These are phyloP conservation scores for Myripristis murdjan DNA, from an alignment of 2,797 vertebrate genomes.

Conservation along the genomic window DNA sequence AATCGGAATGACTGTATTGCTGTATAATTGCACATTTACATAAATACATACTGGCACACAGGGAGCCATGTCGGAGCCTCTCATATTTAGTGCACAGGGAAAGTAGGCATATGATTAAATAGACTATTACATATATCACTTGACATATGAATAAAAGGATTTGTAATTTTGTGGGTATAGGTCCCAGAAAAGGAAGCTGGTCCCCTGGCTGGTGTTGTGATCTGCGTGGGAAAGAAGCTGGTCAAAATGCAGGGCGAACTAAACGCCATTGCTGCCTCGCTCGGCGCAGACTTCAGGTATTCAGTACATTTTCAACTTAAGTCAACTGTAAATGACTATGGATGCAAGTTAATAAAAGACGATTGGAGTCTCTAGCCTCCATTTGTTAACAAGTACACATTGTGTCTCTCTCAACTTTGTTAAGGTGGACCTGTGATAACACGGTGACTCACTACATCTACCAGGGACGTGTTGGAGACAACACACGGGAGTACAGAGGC, in stretches of 20 bases:
- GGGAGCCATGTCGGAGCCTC: too few relatives aligned
- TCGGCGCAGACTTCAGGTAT: slow-evolving; percentile 98
- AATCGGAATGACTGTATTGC: too few relatives aligned
- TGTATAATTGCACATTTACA: too few relatives aligned
- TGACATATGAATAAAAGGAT: not conserved
- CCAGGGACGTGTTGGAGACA: slow-evolving; percentile 94
- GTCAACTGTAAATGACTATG: too few relatives aligned
- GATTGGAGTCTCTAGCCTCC: too few relatives aligned
- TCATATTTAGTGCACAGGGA: not conserved
- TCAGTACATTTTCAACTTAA: not conserved
- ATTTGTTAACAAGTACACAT: not conserved
- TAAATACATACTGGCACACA: too few relatives aligned
- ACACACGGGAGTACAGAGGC: slow-evolving; percentile 93
- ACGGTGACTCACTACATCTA: slow-evolving; percentile 98
- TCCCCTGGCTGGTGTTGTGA: slow-evolving; percentile 88
- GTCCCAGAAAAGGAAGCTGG: slow-evolving; percentile 70
- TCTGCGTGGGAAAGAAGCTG: slow-evolving; percentile 96
- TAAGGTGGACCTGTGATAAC: slow-evolving; percentile 96
- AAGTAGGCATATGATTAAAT: not conserved
- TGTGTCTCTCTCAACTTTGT: not conserved
- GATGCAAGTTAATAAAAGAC: not conserved
- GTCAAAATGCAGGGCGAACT: slow-evolving; percentile 93
- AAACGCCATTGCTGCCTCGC: slow-evolving; percentile 92
- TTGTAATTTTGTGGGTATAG: slow-evolving; percentile 31
- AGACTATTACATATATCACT: not conserved